Evolutionary conservation across 2,797 vertebrate species (phyloP).

Genomic region (Eulemur mongoz): DNA sequence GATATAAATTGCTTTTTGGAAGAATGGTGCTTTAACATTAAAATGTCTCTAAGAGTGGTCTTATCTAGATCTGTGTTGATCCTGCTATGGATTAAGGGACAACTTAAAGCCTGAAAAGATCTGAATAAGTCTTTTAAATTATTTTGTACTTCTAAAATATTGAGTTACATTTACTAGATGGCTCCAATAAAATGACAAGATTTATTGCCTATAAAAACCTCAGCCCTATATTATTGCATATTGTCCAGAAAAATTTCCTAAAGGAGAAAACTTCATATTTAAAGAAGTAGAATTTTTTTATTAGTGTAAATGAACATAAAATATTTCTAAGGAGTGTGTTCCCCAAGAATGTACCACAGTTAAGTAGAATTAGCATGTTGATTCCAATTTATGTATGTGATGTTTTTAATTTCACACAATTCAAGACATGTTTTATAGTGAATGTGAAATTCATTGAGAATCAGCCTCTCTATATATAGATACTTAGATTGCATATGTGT

Average conservation of each 20-base stretch:
- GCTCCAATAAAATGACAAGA: slow-evolving; percentile 48
- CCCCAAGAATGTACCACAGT: background rate
- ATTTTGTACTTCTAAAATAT: slow-evolving; percentile 37
- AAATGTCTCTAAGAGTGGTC: slow-evolving; percentile 31
- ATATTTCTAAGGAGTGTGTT: background rate
- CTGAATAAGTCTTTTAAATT: slow-evolving; percentile 53
- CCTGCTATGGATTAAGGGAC: slow-evolving; percentile 35
- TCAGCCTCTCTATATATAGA: background rate
- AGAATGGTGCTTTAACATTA: slow-evolving; percentile 28
- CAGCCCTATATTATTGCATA: background rate
- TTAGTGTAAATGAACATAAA: background rate
- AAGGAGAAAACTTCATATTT: background rate
- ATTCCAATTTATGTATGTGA: background rate
- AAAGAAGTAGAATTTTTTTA: background rate
- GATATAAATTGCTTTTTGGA: slow-evolving; percentile 61
- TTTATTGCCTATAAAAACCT: background rate
- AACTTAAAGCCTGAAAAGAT: slow-evolving; percentile 51
- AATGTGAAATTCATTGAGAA: background rate
- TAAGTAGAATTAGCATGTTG: background rate
- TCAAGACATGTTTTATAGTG: background rate
- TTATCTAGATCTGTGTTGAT: slow-evolving; percentile 57
- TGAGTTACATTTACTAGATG: slow-evolving; percentile 24
- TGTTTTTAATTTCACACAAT: background rate
- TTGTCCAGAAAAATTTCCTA: background rate
- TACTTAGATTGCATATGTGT: background rate